Evolutionary conservation across 2,888 invertebrate genomes (phyloP).

Genomic region (Cremastinae sp.): DNA sequence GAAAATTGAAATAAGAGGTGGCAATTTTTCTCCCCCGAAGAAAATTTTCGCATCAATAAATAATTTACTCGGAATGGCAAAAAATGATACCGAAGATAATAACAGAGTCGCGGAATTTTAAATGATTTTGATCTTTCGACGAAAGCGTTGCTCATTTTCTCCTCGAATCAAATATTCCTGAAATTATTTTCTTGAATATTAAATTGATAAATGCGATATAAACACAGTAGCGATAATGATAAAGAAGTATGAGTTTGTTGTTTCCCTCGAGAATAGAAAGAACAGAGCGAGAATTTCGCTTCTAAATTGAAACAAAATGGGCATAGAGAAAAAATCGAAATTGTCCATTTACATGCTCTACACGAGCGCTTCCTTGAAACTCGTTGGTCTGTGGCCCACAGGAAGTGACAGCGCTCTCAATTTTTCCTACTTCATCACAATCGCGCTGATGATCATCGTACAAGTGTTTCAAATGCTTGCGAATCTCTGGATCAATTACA

Average conservation of each 20-base stretch:
- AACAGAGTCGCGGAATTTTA: conserved; percentile 11
- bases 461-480: conserved; percentile 56
- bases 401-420: conserved; percentile 26
- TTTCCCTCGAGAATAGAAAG: neutral
- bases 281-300: conserved; percentile 1
- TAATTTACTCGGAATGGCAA: conserved; percentile 1
- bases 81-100: conserved; percentile 35
- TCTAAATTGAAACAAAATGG: conserved; percentile 1
- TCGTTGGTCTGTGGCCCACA: conserved; percentile 59
- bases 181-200: neutral
- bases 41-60: conserved; percentile 32
- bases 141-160: conserved; percentile 10
- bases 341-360: conserved; percentile 53
- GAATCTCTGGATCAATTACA: conserved; percentile 54
- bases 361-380: conserved; percentile 47
- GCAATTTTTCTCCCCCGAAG: conserved; percentile 6
- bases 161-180: neutral
- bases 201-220: no score
- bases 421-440: conserved; percentile 44
- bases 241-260: neutral
- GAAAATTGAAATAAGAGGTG: conserved; percentile 13
- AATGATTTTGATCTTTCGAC: conserved; percentile 23
- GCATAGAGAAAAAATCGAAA: conserved; percentile 40
- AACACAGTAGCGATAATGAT: neutral
- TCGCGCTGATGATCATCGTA: conserved; percentile 36